Base-by-base conservation (phyloP, 2,888 invertebrate species). In the Electrophaes corylata region DNA sequence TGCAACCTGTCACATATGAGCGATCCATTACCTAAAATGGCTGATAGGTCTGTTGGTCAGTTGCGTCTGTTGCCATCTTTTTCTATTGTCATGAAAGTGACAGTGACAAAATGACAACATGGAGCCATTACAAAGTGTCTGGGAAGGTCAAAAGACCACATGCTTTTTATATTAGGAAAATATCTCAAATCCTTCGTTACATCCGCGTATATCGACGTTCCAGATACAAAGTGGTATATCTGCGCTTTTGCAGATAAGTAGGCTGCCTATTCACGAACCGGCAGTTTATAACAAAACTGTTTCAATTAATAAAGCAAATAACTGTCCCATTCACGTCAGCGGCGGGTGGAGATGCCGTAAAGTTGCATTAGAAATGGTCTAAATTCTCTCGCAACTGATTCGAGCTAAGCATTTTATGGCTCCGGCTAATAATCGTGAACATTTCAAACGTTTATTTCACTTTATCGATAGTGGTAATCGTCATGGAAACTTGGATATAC, bases 221-320 rank as follows among this genome's bases (percentile, higher is more conserved):
- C 8, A 41, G 16, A 20, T 20, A 8, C 43, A 26, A 43, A 26
- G 6, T 43, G 8, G 12, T 14, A 43, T 26, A 14, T 26, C 14
- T 26, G 10, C n/a, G 23, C 14, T 12, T 26, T 26, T 12, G 43
- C 45, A 19, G 45, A 33, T 35, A 35, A 45, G 20, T 41, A 40
- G 40, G 49, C 40, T 49, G 40, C 19, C 49, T 40, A 49, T 40
- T 41, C 49, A 49, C 49, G 31, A 16, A 10, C 14, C 29, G 12
- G 47, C 48, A 40, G 29, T 40, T 29, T 39, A 39, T 46, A 46
- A 33, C 46, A 19, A 35, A 19, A 46, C 49, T 8, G 31, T 49
- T 49, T 49, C 49, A 49, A 49, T 49, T 49, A 49, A 41, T 49
- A 49, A 49, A 49, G 49, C 40, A 49, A 40, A 49, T 49, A 31